Conservation (phyloP, 2,797 vertebrate genomes). For the Cheirogaleus major region DNA sequence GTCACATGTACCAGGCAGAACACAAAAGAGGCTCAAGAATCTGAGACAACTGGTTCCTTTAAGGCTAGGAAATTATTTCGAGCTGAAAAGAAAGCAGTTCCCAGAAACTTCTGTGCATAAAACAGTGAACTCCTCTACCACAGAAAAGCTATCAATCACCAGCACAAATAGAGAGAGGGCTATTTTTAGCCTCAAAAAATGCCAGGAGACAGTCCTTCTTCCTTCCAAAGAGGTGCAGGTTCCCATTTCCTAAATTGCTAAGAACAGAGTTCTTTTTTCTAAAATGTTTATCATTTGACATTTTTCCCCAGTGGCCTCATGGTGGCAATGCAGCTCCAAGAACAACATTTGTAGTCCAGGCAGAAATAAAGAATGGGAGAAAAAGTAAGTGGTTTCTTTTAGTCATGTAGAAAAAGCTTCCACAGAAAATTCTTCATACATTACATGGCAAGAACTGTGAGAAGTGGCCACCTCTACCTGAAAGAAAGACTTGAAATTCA, state of each 20-base stretch:
- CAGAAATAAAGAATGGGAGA: neutral
- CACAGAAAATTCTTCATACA: neutral
- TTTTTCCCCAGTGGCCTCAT: conserved; percentile 3
- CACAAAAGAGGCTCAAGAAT: neutral
- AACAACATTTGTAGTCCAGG: neutral
- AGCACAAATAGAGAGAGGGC: neutral
- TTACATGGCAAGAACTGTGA: neutral
- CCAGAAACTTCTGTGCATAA: neutral
- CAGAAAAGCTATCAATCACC: neutral
- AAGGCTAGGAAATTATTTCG: neutral
- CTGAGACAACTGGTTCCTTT: neutral
- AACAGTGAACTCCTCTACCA: neutral
- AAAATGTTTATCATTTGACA: neutral
- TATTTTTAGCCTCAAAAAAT: neutral
- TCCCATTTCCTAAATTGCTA: neutral
- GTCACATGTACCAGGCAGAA: neutral
- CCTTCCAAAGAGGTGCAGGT: neutral
- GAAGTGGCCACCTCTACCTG: neutral
- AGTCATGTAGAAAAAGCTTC: neutral
- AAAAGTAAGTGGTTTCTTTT: neutral
- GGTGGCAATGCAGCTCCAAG: conserved; percentile 52
- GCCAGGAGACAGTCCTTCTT: too few relatives aligned
- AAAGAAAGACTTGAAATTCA: neutral
- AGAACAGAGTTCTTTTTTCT: neutral
- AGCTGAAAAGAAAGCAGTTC: neutral